A percentile compares a stretch with the other conserved stretches of the same genome.
Evolutionary conservation across 2,797 vertebrate genomes (phyloP).

Genomic region (Fistularia tabacaria): DNA sequence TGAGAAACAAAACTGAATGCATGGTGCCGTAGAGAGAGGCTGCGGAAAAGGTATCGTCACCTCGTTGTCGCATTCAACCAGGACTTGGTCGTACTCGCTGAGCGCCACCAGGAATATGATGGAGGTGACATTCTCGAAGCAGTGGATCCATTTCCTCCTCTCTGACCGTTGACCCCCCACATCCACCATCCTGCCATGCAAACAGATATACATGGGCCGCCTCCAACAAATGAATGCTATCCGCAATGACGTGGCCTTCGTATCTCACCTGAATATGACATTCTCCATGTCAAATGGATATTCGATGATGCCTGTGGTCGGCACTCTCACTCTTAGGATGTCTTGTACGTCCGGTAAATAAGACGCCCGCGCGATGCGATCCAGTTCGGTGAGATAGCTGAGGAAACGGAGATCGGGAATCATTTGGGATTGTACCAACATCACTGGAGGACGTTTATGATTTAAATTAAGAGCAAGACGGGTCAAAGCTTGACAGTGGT

Average conservation of each 20-base stretch:
- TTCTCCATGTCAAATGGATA: conserved; percentile 90
- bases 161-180: conserved; percentile 91
- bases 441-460: neutral
- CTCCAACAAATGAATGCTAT: neutral
- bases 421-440: neutral
- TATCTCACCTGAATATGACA: conserved; percentile 82
- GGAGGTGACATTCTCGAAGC: conserved; percentile 92
- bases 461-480: neutral
- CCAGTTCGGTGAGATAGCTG: conserved; percentile 83
- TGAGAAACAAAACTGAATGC: no score
- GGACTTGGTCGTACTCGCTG: conserved; percentile 91
- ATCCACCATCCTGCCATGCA: conserved; percentile 82
- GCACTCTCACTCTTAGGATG: conserved; percentile 82
- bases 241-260: neutral
- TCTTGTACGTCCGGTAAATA: conserved; percentile 85
- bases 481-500: no score
- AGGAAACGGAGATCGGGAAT: conserved; percentile 2
- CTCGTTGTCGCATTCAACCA: conserved; percentile 88
- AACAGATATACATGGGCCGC: neutral
- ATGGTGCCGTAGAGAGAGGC: no score
- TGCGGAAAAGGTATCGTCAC: conserved; percentile 55
- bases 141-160: conserved; percentile 92
- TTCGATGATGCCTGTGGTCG: conserved; percentile 86
- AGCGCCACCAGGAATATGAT: conserved; percentile 92
- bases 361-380: conserved; percentile 70